Percentiles rank a stretch among this genome's conserved stretches.
Conservation (phyloP, 1,140 invertebrate species). For the Hestina assimilis region DNA sequence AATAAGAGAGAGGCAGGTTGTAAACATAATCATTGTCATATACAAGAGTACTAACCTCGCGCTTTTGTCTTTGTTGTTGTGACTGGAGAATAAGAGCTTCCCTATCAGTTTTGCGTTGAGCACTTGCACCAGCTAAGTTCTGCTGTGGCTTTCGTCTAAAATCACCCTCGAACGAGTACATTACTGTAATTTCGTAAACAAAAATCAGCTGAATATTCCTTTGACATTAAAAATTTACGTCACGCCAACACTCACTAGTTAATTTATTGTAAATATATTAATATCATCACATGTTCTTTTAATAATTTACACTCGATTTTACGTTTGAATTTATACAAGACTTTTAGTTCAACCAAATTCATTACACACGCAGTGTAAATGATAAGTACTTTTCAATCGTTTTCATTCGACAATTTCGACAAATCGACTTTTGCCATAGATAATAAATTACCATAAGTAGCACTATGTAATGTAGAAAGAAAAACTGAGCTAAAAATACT, state of each 20-base stretch:
- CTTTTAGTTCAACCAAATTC: not conserved
- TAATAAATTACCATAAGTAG: slow-evolving; percentile 7
- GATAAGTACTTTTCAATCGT: not conserved
- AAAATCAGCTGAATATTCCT: slow-evolving; percentile 25
- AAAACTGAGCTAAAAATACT: no score
- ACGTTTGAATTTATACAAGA: not conserved
- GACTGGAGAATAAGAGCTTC: slow-evolving; percentile 88
- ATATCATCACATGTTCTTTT: slow-evolving; percentile 1
- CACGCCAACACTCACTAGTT: slow-evolving; percentile 2
- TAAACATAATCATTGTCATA: not conserved
- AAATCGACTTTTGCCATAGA: not conserved
- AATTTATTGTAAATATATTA: not conserved
- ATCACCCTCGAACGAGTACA: slow-evolving; percentile 95
- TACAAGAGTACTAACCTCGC: slow-evolving; percentile 82
- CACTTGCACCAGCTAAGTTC: slow-evolving; percentile 92
- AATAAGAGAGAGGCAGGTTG: no score
- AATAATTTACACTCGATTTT: not conserved
- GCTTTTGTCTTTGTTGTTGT: slow-evolving; percentile 90
- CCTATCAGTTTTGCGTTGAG: slow-evolving; percentile 83
- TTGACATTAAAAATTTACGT: slow-evolving; percentile 12
- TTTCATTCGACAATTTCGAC: no score
- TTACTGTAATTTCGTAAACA: slow-evolving; percentile 44
- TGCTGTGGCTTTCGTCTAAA: slow-evolving; percentile 92
- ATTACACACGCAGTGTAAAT: slow-evolving; percentile 2
- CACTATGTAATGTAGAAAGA: no score